Conservation (phyloP, 2,113 vertebrate species). For the Eira barbara region DNA sequence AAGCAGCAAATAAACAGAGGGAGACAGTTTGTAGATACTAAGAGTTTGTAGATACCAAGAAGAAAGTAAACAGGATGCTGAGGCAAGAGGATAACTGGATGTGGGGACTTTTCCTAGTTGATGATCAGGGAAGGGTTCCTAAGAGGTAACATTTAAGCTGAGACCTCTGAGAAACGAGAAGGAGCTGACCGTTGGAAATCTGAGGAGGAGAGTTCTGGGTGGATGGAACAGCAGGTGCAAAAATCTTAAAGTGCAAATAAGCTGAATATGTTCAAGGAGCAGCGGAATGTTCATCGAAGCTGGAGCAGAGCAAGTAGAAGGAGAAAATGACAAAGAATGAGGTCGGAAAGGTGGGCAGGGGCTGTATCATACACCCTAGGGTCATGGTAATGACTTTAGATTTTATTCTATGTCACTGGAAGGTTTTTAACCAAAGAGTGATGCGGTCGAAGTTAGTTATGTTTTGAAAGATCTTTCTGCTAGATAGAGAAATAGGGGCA, state of each 20-base stretch:
- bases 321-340: neutral
- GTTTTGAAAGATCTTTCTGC: neutral
- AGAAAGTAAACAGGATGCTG: neutral
- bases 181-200: neutral
- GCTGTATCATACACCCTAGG: neutral
- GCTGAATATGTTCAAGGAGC: neutral
- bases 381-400: neutral
- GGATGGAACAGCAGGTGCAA: neutral
- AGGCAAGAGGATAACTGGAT: neutral
- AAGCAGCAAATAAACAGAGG: neutral
- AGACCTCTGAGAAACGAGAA: neutral
- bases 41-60: neutral
- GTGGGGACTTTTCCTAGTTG: neutral
- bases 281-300: neutral
- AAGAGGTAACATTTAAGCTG: neutral
- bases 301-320: neutral
- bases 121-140: neutral
- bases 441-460: neutral
- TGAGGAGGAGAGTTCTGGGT: neutral
- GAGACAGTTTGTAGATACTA: neutral
- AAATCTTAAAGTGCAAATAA: neutral
- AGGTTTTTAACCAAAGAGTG: neutral
- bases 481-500: neutral
- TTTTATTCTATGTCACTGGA: neutral
- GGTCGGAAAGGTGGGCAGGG: neutral